phyloP scores from a whole-genome alignment of 1,140 invertebrate species.

The Paraescarpia echinospica region DNA sequence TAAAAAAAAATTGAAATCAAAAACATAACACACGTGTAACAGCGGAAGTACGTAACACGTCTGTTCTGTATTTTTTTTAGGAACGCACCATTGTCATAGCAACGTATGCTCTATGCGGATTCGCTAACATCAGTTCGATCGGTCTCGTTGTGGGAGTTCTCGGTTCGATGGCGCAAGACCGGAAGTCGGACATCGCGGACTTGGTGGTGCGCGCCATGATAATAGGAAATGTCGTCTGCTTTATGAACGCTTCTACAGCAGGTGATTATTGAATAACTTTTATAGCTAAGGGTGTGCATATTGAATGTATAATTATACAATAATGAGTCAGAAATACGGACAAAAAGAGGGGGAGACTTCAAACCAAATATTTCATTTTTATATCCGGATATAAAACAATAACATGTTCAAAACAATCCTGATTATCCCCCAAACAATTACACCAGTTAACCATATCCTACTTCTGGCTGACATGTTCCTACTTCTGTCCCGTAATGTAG shows the following conservation, averaged over 20 bases:
- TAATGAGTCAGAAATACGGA: background rate
- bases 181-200: constrained; percentile 61
- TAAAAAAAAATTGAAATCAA: too few species aligned
- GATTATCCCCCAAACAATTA: too few species aligned
- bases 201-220: constrained; percentile 82
- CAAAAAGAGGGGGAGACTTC: too few species aligned
- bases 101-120: constrained; percentile 93
- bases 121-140: constrained; percentile 88
- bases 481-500: too few species aligned
- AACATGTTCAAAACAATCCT: too few species aligned
- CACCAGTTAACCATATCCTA: too few species aligned
- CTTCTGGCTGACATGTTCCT: too few species aligned
- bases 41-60: background rate
- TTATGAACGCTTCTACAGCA: constrained; percentile 89
- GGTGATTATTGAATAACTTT: constrained; percentile 61
- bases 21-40: too few species aligned
- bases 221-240: constrained; percentile 82
- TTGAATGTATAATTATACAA: background rate
- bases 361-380: too few species aligned
- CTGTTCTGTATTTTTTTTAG: background rate
- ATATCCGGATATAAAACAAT: too few species aligned
- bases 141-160: constrained; percentile 85
- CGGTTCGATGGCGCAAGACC: constrained; percentile 75
- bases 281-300: background rate
- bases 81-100: constrained; percentile 67